A percentile compares a stretch with the other conserved stretches of the same genome.
phyloP scores from a whole-genome alignment of 2,797 vertebrate genomes.

The Bradypodion ventrale region DNA sequence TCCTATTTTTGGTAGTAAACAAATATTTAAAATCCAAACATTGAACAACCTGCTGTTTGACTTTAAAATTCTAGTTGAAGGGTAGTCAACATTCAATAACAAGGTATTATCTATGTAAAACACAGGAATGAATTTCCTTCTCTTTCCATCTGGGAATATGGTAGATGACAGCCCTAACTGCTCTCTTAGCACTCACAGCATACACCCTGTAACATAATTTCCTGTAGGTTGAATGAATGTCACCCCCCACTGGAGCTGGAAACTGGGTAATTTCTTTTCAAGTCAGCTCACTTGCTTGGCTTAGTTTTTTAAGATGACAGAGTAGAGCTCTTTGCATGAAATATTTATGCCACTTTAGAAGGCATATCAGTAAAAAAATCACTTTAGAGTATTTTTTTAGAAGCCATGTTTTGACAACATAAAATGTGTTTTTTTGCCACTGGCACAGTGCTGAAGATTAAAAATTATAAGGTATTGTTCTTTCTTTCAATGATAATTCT shows the following conservation, averaged over 20 bases:
- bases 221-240: constrained; percentile 31
- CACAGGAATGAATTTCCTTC: neutral
- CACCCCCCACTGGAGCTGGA: neutral
- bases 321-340: neutral
- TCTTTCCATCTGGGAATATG: constrained; percentile 27
- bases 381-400: neutral
- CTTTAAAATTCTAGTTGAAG: neutral
- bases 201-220: constrained; percentile 38
- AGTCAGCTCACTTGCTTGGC: neutral
- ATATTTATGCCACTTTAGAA: constrained; percentile 7
- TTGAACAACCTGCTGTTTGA: neutral
- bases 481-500: neutral
- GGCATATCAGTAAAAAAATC: neutral
- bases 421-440: neutral
- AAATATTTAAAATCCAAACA: neutral
- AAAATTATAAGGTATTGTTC: neutral
- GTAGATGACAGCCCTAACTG: constrained; percentile 43
- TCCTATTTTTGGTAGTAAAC: no score
- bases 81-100: constrained; percentile 7
- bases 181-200: constrained; percentile 29
- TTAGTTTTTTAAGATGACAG: neutral
- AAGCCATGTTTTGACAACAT: neutral
- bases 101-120: accelerated
- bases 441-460: neutral
- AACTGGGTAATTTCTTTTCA: constrained; percentile 39